Evolutionary conservation across 2,797 vertebrate species (phyloP), one percentile per base, ranked within the genome.

Genomic region (Rhinophrynus dorsalis): DNA sequence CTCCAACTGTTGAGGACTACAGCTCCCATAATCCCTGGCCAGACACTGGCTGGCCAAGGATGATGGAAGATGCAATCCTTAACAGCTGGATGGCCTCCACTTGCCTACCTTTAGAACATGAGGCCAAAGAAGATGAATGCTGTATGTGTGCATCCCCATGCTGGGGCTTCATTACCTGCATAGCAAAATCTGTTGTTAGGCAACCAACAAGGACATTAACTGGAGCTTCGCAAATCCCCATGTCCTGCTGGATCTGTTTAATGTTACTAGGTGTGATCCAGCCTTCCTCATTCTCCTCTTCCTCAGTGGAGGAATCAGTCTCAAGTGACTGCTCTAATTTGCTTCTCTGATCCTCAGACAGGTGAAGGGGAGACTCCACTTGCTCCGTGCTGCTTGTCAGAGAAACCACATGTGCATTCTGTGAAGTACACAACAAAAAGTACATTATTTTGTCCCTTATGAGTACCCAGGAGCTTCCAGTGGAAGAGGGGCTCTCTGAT

Each of bases 251-350:
- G 40, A 94, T 82, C 76, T 92, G 91, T 69, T 82, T 87, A 77
- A 99, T 90, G 84, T 99, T 99, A 48, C 90, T 87, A 26, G 96
- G 97, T 0, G 95, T 98, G 83, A 99, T 99, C 96, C 96, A 98
- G 0, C 94, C 95, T 0, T 89, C 92, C 0, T 78, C 86, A 0
- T 88, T 91, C 0, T 86, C 89, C 0, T 78, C 76, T 0, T 79
- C 86, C 3, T 30, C 48, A n/a, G 77, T 13, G 54, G 75, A 38
- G 33, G 74, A 0, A 6, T 21, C 27, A 55, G 78, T 1, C 51
- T 77, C 75, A 72, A 58, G 0, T 17, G 26, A 40, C 7, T 50
- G 37, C 82, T 85, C 75, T 86, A 84, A 76, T 87, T 57, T 5
- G 85, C 45, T 47, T 0, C 5, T 37, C 42, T 13, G 57, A 51